These are phyloP conservation scores for Bombyx huttoni DNA, from an alignment of 2,888 invertebrate species.

Conservation along the genomic window DNA sequence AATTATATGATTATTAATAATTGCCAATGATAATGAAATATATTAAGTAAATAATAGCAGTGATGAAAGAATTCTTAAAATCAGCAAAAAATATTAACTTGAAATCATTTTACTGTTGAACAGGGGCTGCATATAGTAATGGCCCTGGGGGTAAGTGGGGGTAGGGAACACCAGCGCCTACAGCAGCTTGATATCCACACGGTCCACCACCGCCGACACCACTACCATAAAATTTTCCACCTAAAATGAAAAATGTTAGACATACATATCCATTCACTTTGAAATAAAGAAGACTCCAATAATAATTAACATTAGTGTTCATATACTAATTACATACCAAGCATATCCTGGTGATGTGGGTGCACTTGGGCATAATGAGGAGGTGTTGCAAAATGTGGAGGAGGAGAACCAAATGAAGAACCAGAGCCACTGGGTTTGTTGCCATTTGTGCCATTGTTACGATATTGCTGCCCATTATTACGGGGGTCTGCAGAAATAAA, in stretches of 20 bases:
- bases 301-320: too few species aligned
- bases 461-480: conserved; percentile 54
- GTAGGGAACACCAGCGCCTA: conserved; percentile 74
- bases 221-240: conserved; percentile 83
- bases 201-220: conserved; percentile 72
- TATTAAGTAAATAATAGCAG: too few species aligned
- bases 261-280: too few species aligned
- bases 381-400: conserved; percentile 59
- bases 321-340: conserved; percentile 29
- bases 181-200: conserved; percentile 78
- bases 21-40: too few species aligned
- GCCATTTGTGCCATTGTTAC: conserved; percentile 44
- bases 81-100: neutral
- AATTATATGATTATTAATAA: too few species aligned
- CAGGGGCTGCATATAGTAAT: conserved; percentile 75
- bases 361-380: conserved; percentile 63
- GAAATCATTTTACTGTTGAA: conserved; percentile 76
- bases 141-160: conserved; percentile 74
- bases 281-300: too few species aligned
- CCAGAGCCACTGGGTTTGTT: conserved; percentile 55
- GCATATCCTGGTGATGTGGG: conserved; percentile 67
- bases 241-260: conserved; percentile 18
- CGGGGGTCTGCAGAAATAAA: conserved; percentile 31
- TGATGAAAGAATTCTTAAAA: too few species aligned
- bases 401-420: conserved; percentile 63